Base-by-base conservation (phyloP, 2,888 invertebrate genomes). In the Melanargia galathea region DNA sequence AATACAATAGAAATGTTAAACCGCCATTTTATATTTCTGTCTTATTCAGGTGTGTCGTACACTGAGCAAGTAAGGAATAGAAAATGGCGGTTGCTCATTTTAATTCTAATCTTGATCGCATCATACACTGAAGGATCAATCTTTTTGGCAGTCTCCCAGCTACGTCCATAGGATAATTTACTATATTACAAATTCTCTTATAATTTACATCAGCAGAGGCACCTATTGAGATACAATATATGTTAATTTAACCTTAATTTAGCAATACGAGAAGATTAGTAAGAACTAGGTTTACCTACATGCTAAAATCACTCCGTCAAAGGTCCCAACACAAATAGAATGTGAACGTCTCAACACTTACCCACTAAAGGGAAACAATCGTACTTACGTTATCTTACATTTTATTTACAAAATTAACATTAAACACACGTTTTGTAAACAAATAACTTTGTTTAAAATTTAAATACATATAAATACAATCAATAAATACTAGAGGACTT, bases 291-390 rank as follows among this genome's bases (percentile, higher is more conserved):
- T 26, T 60, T 51, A 30, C 30, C 8, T 30, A 59, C 45, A 18
- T 18, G 30, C 45, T 48, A 56, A 11, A 60, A 67, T 62, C 63
- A 49, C 60, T 65, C 65, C 70, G 58, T 63, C 62, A 64, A 69
- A 75, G 75, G 74, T 71, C 71, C 76, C 75, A 86, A 86, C 85
- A 82, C 80, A 86, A 84, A 81, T 86, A 86, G 81, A 86, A 85
- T 84, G 84, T 86, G 79, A 84, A 84, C 69, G 64, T 78, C 68
- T 83, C 80, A 87, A 87, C 86, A 83, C 86, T 87, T 87, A 86
- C 65, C 70, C 69, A 70, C 78, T 80, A 79, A 67, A 70, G 74
- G 73, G 77, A 83, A 82, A 80, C 77, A 78, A 75, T 76, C 38
- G 48, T 69, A 70, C 13, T 24, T 24, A 51, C 68, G 70, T 74